Conservation (phyloP, 2,113 vertebrate species). For the Paradoxurus hermaphroditus region DNA sequence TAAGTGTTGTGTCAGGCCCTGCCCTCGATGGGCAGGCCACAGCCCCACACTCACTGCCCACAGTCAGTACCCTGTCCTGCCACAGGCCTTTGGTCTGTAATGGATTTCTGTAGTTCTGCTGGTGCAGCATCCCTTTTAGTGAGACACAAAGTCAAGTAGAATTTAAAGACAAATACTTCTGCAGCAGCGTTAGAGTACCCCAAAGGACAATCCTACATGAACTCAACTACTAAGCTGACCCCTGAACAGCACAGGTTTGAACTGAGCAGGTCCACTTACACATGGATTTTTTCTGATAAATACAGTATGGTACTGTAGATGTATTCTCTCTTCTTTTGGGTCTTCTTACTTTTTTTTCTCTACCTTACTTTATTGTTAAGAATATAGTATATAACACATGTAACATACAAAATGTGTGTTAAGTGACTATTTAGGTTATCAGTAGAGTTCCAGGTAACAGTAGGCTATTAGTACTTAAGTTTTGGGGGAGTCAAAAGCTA, state of each 20-base stretch:
- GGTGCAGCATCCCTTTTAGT: neutral
- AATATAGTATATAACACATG: neutral
- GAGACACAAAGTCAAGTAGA: neutral
- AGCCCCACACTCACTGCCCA: fast-evolving
- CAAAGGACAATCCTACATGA: neutral
- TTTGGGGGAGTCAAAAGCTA: neutral
- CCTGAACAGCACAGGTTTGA: neutral
- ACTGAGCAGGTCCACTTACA: neutral
- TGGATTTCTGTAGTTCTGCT: neutral
- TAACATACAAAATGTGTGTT: neutral
- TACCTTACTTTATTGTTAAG: neutral
- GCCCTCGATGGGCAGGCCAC: fast-evolving
- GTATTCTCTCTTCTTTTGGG: neutral
- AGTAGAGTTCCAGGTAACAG: neutral
- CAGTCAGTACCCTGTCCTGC: neutral
- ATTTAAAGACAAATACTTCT: neutral
- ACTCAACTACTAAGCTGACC: neutral
- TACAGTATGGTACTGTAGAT: neutral
- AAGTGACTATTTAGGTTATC: neutral
- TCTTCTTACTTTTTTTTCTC: neutral
- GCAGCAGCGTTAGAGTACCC: neutral
- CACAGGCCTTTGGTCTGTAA: neutral
- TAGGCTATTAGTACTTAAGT: neutral
- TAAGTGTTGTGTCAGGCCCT: neutral
- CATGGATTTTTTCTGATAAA: no score